phyloP scores from a whole-genome alignment of 2,888 invertebrate species.

The Acleris holmiana region DNA sequence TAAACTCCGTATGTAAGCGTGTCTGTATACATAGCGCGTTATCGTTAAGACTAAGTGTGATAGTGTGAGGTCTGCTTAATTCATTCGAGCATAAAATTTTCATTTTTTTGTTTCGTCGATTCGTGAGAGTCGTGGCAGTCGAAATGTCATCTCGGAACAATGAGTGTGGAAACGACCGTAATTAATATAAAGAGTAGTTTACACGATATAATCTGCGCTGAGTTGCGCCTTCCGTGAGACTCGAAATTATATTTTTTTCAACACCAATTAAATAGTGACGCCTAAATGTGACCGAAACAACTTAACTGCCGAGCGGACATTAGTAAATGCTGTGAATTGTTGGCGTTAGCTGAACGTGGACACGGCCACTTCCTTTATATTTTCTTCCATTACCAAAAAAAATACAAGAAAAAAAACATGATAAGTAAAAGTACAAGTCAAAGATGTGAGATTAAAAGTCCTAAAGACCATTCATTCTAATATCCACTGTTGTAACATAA shows the following conservation, averaged over 20 bases:
- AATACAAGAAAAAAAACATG: neutral
- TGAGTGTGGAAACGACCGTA: conserved; percentile 59
- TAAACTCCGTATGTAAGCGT: conserved; percentile 26
- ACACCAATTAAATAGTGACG: conserved; percentile 65
- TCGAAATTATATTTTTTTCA: conserved; percentile 72
- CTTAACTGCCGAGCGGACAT: conserved; percentile 47
- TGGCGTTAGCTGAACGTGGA: conserved; percentile 52
- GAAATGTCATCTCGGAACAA: conserved; percentile 72
- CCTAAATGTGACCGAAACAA: conserved; percentile 67
- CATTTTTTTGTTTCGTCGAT: conserved; percentile 33
- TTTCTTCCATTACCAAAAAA: neutral
- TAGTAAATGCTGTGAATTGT: conserved; percentile 51
- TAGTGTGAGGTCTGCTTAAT: conserved; percentile 71
- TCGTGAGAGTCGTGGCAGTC: conserved; percentile 68
- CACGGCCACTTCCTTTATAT: conserved; percentile 40
- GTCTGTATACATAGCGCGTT: conserved; percentile 38
- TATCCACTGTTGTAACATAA: too few relatives aligned
- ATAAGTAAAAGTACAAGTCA: too few relatives aligned
- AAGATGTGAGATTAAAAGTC: neutral
- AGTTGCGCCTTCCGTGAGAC: conserved; percentile 68
- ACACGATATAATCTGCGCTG: conserved; percentile 71
- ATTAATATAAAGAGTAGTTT: conserved; percentile 73
- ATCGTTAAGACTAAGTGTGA: conserved; percentile 57
- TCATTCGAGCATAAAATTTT: conserved; percentile 45
- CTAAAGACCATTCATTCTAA: neutral